phyloP scores from a whole-genome alignment of 1,140 invertebrate species.

The Papilio machaon region DNA sequence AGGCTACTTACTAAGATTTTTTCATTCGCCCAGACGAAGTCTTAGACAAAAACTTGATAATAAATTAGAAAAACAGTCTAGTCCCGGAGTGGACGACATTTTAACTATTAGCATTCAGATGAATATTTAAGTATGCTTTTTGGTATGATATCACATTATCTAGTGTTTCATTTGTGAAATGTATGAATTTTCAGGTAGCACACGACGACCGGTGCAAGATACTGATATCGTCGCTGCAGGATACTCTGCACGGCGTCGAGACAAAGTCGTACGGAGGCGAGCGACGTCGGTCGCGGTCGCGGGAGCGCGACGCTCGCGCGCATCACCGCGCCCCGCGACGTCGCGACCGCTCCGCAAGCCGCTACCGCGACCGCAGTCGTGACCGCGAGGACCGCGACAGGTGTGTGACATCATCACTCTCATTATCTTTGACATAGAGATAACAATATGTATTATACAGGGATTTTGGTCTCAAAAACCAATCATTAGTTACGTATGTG shows the following conservation, averaged over 20 bases:
- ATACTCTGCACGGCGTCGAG: conserved; percentile 98
- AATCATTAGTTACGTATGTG: no score
- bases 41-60: no score
- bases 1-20: no score
- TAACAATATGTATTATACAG: no score
- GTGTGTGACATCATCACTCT: conserved; percentile 46
- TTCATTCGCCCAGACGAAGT: no score
- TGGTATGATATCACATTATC: no score
- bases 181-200: conserved; percentile 84
- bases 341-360: conserved; percentile 90
- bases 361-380: conserved; percentile 90
- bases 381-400: conserved; percentile 85
- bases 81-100: no score
- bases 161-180: neutral
- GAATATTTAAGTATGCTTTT: no score
- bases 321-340: conserved; percentile 86
- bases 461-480: no score
- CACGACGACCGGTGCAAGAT: conserved; percentile 99
- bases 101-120: no score
- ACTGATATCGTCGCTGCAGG: conserved; percentile 97
- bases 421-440: no score
- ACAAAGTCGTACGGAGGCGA: conserved; percentile 93
- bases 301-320: conserved; percentile 89
- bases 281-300: conserved; percentile 89
- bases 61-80: no score